Percentiles rank a stretch among this genome's conserved stretches.
These are phyloP conservation scores for Steinernema scapterisci DNA, from an alignment of 2,888 invertebrate species.

Conservation along the genomic window DNA sequence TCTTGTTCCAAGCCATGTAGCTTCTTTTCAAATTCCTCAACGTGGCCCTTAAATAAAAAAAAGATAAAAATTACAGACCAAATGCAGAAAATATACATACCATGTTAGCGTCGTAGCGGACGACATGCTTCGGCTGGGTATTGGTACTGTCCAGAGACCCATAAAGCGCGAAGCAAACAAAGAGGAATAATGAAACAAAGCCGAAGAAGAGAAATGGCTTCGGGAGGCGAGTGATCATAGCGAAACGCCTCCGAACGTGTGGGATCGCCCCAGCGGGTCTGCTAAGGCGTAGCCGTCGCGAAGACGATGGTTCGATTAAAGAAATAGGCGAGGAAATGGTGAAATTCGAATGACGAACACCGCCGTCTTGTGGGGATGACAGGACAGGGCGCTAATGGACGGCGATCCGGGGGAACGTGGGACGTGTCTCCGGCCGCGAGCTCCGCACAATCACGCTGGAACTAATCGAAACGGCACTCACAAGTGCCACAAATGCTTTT, in stretches of 20 bases:
- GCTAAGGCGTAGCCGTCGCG: neutral
- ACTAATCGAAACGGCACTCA: neutral
- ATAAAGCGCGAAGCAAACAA: slow-evolving; percentile 4
- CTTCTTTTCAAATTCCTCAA: slow-evolving; percentile 12
- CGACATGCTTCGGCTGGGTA: neutral
- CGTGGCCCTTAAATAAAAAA: neutral
- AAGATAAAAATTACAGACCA: neutral
- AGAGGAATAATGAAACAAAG: neutral
- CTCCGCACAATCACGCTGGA: no score
- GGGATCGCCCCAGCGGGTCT: neutral
- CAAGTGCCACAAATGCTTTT: neutral
- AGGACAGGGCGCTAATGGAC: neutral
- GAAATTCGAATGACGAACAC: neutral
- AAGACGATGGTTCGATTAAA: neutral
- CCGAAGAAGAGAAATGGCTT: slow-evolving; percentile 2
- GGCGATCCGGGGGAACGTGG: no score
- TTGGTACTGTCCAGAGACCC: neutral
- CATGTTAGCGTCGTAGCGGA: slow-evolving; percentile 15
- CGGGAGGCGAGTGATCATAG: neutral
- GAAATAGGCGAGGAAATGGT: slow-evolving; percentile 14
- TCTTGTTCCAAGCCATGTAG: slow-evolving; percentile 1
- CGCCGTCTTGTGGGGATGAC: neutral
- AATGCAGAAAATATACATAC: no score
- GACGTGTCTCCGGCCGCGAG: no score
- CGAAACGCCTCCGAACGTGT: neutral